A percentile compares a stretch with the other conserved stretches of the same genome.
phyloP scores from a whole-genome alignment of 1,140 invertebrate species.

The Caenorhabditis latens region DNA sequence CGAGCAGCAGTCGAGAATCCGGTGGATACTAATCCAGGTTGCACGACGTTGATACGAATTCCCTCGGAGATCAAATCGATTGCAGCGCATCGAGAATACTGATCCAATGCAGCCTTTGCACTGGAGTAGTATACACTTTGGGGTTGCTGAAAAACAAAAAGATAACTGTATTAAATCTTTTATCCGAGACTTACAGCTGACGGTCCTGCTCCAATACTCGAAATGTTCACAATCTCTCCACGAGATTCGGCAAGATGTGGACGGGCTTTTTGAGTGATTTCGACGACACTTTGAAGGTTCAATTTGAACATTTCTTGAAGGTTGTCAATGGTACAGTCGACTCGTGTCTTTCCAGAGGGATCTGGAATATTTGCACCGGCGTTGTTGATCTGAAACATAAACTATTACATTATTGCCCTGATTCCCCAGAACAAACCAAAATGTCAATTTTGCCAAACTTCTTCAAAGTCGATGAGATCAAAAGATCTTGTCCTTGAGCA shows the following conservation, averaged over 20 bases:
- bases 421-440: constrained; percentile 46
- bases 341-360: not conserved
- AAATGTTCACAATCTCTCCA: constrained; percentile 91
- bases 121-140: constrained; percentile 84
- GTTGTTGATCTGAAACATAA: constrained; percentile 68
- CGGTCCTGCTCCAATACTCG: constrained; percentile 87
- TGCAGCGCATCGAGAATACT: constrained; percentile 86
- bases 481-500: constrained; percentile 48
- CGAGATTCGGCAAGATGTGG: constrained; percentile 87
- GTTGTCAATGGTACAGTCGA: constrained; percentile 80
- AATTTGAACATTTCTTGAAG: constrained; percentile 84
- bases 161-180: not conserved
- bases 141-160: constrained; percentile 76
- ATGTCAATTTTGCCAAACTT: constrained; percentile 71
- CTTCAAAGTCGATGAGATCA: constrained; percentile 67
- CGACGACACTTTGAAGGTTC: constrained; percentile 86
- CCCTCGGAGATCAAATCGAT: constrained; percentile 85
- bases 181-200: constrained; percentile 79
- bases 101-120: constrained; percentile 90
- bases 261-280: constrained; percentile 87
- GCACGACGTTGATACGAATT: constrained; percentile 84
- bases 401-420: not conserved
- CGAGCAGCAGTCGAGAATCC: constrained; percentile 27
- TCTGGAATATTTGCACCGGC: constrained; percentile 61
- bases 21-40: constrained; percentile 2